phyloP scores from a whole-genome alignment of 2,113 vertebrate species.

The Regulus satrapa region DNA sequence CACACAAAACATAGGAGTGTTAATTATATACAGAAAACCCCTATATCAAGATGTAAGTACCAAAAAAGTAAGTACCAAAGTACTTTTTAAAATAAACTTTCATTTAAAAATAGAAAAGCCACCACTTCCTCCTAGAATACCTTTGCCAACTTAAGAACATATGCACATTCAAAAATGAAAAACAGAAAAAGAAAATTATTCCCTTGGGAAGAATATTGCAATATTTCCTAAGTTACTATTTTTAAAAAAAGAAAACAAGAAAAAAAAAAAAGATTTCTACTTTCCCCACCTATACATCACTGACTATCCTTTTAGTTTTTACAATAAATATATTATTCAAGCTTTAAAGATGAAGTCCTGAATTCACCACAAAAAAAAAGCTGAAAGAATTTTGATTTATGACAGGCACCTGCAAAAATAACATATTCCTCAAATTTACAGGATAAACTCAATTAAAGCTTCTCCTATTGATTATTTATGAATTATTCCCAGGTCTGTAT shows the following conservation, averaged over 20 bases:
- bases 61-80: background rate
- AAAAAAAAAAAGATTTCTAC: background rate
- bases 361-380: background rate
- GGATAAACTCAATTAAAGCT: background rate
- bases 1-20: rapidly evolving
- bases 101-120: background rate
- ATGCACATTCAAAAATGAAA: background rate
- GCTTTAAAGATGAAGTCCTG: background rate
- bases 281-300: background rate
- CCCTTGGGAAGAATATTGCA: background rate
- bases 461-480: background rate
- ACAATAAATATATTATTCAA: background rate
- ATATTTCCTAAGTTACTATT: background rate
- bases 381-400: background rate
- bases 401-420: background rate
- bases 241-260: too few species aligned
- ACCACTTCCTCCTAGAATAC: background rate
- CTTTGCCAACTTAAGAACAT: background rate
- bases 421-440: background rate
- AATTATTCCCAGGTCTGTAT: background rate
- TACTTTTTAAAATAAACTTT: background rate
- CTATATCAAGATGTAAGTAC: background rate
- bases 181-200: background rate
- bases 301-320: background rate
- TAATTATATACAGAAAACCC: background rate